Base-by-base conservation (phyloP, 1,140 invertebrate species). In the Drosophila tristis region DNA sequence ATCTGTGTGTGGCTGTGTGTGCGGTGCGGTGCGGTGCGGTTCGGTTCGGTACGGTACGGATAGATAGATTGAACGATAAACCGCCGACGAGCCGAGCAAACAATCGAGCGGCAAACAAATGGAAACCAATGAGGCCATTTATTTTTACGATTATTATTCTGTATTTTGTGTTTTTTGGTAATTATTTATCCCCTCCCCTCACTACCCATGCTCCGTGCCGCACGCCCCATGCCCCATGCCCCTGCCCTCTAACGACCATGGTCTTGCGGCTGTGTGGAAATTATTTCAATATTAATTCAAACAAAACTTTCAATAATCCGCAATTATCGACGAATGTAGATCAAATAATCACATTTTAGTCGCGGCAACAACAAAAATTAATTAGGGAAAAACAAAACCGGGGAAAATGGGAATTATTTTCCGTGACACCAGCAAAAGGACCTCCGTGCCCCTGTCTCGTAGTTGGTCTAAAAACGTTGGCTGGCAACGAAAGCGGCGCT, bases 301-400 rank as follows among this genome's bases (percentile, higher is more conserved):
- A 87, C 85, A 89, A 78, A 89, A 87, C 74, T 84, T 87, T 87
- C 82, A 89, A 87, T 87, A 87, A 89, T 78, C 84, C 79, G 75
- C 76, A 87, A 87, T 87, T 87, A 87, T 89, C 82, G 72, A 75
- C 79, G 63, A 78, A 78, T 68, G 79, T 84, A 89, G 79, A 87
- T 84, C 84, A 87, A 87, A 87, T 87, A 87, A 87, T 87, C 82
- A 78, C 84, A 74, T 76, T 86, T 82, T 67, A 65, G 65, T 57
- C n/a, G 53, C 43, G 39, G 43, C 50, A 66, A 58, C 58, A 72
- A 49, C 31, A 66, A 39, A 53, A 87, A 86, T 86, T 87, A 86
- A 86, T 89, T 86, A 86, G 73, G 84, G 60, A 61, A 82, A 71
- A 78, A 82, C 78, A 72, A 74, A 76, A 5, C 11, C 35, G 35